These are phyloP conservation scores for Phalera bucephala DNA, from an alignment of 2,888 invertebrate species.

Conservation along the genomic window DNA sequence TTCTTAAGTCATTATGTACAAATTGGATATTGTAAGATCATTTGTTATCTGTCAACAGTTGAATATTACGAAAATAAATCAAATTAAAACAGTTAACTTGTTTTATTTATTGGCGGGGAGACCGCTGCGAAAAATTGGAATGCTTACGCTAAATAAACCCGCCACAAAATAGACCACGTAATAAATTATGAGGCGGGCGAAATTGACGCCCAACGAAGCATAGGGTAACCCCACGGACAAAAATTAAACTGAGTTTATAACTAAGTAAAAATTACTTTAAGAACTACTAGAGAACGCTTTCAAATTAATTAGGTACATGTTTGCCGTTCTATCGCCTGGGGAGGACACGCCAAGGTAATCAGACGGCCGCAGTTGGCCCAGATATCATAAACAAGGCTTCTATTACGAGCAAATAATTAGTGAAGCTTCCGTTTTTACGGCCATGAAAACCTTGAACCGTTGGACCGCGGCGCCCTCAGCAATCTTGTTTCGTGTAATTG, in stretches of 20 bases:
- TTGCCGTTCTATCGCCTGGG: conserved; percentile 12
- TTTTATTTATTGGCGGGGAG: conserved; percentile 40
- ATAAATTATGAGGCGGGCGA: neutral
- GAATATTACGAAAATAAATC: conserved; percentile 82
- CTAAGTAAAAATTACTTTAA: conserved; percentile 14
- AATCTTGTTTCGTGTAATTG: neutral
- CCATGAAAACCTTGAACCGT: too few species aligned
- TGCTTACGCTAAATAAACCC: neutral
- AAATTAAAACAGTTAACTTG: conserved; percentile 57
- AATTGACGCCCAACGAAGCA: neutral
- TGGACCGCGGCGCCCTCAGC: too few species aligned
- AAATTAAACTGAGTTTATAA: conserved; percentile 2
- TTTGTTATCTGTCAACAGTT: conserved; percentile 83
- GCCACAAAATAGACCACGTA: neutral
- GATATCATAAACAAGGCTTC: conserved; percentile 2
- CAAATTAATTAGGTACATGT: conserved; percentile 24
- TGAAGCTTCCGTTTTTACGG: too few species aligned
- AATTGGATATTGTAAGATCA: conserved; percentile 82
- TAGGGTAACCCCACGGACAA: neutral
- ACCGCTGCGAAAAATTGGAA: neutral
- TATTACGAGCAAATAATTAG: conserved; percentile 1
- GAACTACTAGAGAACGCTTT: conserved; percentile 25
- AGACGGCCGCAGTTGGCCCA: conserved; percentile 3
- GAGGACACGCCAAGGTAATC: conserved; percentile 13
- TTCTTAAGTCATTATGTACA: conserved; percentile 83